A percentile compares a stretch with the other conserved stretches of the same genome.
These are phyloP conservation scores for Azemiops feae DNA, from an alignment of 2,113 vertebrate species.

Conservation along the genomic window DNA sequence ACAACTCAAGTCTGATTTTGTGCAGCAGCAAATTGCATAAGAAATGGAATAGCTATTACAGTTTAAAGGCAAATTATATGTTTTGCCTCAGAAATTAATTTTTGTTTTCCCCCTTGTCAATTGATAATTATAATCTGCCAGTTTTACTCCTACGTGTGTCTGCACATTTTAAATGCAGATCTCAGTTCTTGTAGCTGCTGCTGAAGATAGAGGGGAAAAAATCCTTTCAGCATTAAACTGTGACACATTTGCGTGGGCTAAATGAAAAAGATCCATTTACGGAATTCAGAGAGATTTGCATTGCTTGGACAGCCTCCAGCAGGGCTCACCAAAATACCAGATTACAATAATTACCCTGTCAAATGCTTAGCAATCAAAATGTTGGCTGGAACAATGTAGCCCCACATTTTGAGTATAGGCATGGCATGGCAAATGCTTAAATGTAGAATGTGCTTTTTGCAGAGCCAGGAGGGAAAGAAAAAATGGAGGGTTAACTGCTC, in stretches of 20 bases:
- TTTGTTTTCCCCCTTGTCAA: slow-evolving; percentile 45
- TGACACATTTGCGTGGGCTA: slow-evolving; percentile 54
- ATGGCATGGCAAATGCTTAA: neutral
- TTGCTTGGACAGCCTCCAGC: slow-evolving; percentile 53
- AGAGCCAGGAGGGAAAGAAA: neutral
- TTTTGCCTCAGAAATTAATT: slow-evolving; percentile 65
- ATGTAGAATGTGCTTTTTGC: slow-evolving; percentile 7
- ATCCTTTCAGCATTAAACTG: slow-evolving; percentile 25
- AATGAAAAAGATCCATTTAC: slow-evolving; percentile 55
- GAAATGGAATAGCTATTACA: slow-evolving; percentile 41
- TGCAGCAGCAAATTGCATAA: slow-evolving; percentile 49
- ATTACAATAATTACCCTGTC: slow-evolving; percentile 58
- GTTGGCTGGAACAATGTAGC: slow-evolving; percentile 40
- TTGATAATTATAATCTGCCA: slow-evolving; percentile 67
- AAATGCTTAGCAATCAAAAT: slow-evolving; percentile 30
- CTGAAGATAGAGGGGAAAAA: slow-evolving; percentile 17
- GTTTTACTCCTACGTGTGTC: slow-evolving; percentile 32
- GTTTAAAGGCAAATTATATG: slow-evolving; percentile 68
- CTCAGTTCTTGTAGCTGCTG: slow-evolving; percentile 43
- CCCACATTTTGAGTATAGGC: slow-evolving; percentile 28
- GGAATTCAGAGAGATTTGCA: slow-evolving; percentile 34
- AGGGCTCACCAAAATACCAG: slow-evolving; percentile 59
- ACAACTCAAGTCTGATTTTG: slow-evolving; percentile 38
- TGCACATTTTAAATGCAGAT: slow-evolving; percentile 38
- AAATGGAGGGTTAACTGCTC: neutral